A percentile compares a stretch with the other conserved stretches of the same genome.
Evolutionary conservation across 2,888 invertebrate genomes (phyloP).

Genomic region (Nysson spinosus): DNA sequence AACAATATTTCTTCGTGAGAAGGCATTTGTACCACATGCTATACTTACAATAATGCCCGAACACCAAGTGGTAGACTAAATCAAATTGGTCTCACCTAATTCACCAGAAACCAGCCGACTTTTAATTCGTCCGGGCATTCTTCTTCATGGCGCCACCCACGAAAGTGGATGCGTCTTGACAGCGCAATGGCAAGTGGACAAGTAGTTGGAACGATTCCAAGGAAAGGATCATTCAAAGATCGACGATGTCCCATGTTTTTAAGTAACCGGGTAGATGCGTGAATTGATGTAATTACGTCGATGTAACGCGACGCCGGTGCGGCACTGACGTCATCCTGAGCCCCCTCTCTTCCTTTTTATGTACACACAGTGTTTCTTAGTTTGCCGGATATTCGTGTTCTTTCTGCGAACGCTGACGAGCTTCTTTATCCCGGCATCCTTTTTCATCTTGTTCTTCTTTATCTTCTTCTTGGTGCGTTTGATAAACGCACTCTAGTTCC

Average conservation of each 20-base stretch:
- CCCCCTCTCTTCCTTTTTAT: constrained; percentile 28
- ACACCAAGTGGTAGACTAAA: too few relatives aligned
- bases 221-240: constrained; percentile 17
- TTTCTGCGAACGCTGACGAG: constrained; percentile 63
- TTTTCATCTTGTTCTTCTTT: background rate
- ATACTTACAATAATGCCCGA: too few relatives aligned
- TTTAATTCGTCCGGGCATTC: constrained; percentile 29
- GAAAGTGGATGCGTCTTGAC: background rate
- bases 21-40: constrained; percentile 1
- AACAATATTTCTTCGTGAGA: background rate
- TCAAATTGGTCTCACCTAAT: constrained; percentile 32
- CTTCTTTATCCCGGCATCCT: background rate
- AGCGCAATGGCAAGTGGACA: too few relatives aligned
- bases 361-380: constrained; percentile 29
- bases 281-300: constrained; percentile 67
- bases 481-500: background rate
- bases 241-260: constrained; percentile 30
- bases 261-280: constrained; percentile 44
- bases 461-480: background rate
- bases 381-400: constrained; percentile 55
- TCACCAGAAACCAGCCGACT: constrained; percentile 10
- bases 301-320: constrained; percentile 65
- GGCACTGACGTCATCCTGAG: constrained; percentile 59
- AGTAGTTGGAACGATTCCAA: constrained; percentile 17
- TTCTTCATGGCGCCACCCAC: constrained; percentile 9